Base-by-base conservation (phyloP, 2,797 vertebrate genomes). In the Coregonus suidteri region DNA sequence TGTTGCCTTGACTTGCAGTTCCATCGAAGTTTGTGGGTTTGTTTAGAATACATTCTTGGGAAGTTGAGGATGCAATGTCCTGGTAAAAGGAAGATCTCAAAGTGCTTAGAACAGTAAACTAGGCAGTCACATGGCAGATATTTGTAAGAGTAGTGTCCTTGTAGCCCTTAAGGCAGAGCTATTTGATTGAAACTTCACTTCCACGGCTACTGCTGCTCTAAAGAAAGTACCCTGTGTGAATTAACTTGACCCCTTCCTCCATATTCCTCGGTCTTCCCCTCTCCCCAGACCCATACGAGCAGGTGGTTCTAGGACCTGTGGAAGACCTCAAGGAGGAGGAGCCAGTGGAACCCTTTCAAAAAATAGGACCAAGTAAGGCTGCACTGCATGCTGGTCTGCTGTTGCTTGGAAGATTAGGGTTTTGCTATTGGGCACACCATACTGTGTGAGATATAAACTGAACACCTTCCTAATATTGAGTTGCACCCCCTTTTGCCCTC, bases 331-430 rank as follows among this genome's bases (percentile, higher is more conserved):
- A 99, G 92, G 97, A 98, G 85, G 98, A 99, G 88, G 96, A 97
- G 78, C 95, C 95, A 0, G 84, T 93, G 41, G 98, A 99, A 78
- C 95, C 97, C 0, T 98, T 96, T 93, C 97, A 98, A 93, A 99
- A 99, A 94, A 97, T 98, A 52, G 98, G 98, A 93, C 98, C 98
- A 95, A 99, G 98, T 99, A 98, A 94, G 97, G 85, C 79, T 70
- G 82, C 74, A 83, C 81, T 84, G 37, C 75, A 80, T 59, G 56
- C 16, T 64, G 35, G 31, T 7, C 18, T 72, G 51, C 41, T 80
- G 65, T 64, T 47, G 72, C 71, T 84, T 1, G 52, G 52, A 25
- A 56, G 1, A 54, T 16, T 56, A 18, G 6, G 37, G 34, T 15
- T 70, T 70, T 35, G 68, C 14, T 15, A 68, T 35, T 67, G 30